Conservation (phyloP, 2,113 vertebrate genomes). For the Vulpes ferrilata region DNA sequence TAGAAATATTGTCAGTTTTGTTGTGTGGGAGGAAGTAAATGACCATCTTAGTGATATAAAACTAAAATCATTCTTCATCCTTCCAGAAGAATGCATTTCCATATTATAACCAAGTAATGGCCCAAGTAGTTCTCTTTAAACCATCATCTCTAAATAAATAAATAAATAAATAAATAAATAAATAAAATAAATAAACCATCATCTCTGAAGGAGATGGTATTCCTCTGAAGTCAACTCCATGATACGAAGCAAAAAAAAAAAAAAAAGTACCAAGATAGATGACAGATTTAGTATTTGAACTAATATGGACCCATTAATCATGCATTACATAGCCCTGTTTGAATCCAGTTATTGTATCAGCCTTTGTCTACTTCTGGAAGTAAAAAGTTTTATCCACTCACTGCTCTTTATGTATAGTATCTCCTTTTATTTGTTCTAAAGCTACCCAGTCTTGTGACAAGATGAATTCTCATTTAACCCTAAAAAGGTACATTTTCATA, state of each 20-base stretch:
- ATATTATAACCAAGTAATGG: neutral
- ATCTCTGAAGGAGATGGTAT: neutral
- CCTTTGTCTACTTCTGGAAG: neutral
- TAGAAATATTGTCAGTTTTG: neutral
- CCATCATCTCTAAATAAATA: neutral
- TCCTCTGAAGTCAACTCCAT: neutral
- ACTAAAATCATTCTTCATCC: neutral
- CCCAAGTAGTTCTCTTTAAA: neutral
- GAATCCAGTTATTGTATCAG: neutral
- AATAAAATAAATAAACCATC: neutral
- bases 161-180: too few species aligned
- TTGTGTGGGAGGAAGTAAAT: neutral
- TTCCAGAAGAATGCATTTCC: neutral
- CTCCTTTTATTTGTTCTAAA: slow-evolving; percentile 48
- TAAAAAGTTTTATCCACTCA: neutral
- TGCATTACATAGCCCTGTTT: neutral
- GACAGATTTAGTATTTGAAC: neutral
- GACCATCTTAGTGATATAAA: neutral
- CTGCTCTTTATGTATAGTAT: neutral
- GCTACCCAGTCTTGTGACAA: neutral
- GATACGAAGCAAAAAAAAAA: neutral
- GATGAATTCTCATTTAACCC: neutral
- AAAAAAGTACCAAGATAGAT: neutral
- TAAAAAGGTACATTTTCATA: neutral
- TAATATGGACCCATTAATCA: neutral